Percentiles rank a stretch among this genome's conserved stretches.
These are phyloP conservation scores for Chaenodraco wilsoni DNA, from an alignment of 2,797 vertebrate species.

Conservation along the genomic window DNA sequence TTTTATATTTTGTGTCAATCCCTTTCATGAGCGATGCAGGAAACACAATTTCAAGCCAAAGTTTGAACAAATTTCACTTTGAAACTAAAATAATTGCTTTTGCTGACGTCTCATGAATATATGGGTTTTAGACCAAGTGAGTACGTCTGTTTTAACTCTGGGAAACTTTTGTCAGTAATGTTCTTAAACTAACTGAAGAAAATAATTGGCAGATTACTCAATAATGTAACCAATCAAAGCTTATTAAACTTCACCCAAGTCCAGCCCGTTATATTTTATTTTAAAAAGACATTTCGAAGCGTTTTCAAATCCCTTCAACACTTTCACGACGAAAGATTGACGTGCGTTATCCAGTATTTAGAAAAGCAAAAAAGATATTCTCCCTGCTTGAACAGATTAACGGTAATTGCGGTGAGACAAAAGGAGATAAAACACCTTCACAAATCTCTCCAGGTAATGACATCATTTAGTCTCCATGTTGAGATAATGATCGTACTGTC, in stretches of 20 bases:
- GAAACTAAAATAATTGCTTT: background rate
- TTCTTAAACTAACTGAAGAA: too few relatives aligned
- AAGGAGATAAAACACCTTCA: background rate
- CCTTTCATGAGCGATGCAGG: background rate
- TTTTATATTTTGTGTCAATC: background rate
- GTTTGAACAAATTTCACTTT: background rate
- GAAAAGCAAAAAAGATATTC: too few relatives aligned
- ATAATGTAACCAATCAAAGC: background rate
- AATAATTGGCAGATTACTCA: background rate
- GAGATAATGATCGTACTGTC: slow-evolving; percentile 24
- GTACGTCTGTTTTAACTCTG: fast-evolving
- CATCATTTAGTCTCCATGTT: slow-evolving; percentile 27
- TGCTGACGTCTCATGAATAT: too few relatives aligned
- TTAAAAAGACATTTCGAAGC: background rate
- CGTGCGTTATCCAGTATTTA: too few relatives aligned
- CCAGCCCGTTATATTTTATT: background rate
- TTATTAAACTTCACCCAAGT: background rate
- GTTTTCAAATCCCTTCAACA: background rate
- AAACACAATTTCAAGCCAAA: background rate
- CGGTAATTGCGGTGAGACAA: slow-evolving; percentile 29
- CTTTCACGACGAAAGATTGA: background rate
- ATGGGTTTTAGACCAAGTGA: background rate
- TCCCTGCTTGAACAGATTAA: background rate
- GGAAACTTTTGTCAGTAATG: too few relatives aligned
- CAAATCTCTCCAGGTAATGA: slow-evolving; percentile 35